A percentile compares a stretch with the other conserved stretches of the same genome.
These are phyloP conservation scores for Drosophila pachea DNA, from an alignment of 1,140 invertebrate genomes.

Conservation along the genomic window DNA sequence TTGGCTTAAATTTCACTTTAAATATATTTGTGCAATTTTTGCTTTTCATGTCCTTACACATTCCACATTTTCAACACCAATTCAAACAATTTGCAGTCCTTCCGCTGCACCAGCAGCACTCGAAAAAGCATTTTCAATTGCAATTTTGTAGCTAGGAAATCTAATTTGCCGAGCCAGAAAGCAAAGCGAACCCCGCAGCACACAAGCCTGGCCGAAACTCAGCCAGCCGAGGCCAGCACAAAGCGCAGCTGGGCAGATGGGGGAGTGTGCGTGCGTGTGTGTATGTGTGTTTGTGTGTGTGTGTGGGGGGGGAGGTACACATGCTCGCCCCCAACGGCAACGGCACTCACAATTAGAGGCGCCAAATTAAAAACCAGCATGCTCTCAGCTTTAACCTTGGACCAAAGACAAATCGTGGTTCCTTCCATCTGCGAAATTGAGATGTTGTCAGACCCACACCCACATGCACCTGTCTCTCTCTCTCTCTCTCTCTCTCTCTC, in stretches of 20 bases:
- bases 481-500: not conserved
- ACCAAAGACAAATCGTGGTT: conserved; percentile 33
- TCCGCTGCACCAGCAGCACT: conserved; percentile 14
- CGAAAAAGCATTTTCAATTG: conserved; percentile 50
- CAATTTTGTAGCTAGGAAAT: conserved; percentile 56
- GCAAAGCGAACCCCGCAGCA: conserved; percentile 29
- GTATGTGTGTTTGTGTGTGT: not conserved
- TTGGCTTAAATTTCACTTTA: not conserved
- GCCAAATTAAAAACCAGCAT: conserved; percentile 54
- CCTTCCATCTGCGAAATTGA: conserved; percentile 10
- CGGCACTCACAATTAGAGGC: conserved; percentile 54
- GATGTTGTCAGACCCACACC: conserved; percentile 18
- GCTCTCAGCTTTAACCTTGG: conserved; percentile 43
- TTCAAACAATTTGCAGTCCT: conserved; percentile 12
- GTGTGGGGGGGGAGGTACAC: not conserved
- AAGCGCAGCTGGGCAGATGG: not conserved
- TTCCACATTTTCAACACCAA: conserved; percentile 36
- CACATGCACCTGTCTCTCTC: not conserved
- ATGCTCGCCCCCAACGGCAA: conserved; percentile 18
- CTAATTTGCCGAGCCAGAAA: conserved; percentile 50
- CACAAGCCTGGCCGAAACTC: not conserved
- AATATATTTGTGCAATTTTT: conserved; percentile 5
- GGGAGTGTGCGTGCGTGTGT: not conserved
- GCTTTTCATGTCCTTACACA: conserved; percentile 8
- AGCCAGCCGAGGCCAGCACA: conserved; percentile 14